Base-by-base conservation (phyloP, 2,888 invertebrate species). In the Hoplodrina ambigua region DNA sequence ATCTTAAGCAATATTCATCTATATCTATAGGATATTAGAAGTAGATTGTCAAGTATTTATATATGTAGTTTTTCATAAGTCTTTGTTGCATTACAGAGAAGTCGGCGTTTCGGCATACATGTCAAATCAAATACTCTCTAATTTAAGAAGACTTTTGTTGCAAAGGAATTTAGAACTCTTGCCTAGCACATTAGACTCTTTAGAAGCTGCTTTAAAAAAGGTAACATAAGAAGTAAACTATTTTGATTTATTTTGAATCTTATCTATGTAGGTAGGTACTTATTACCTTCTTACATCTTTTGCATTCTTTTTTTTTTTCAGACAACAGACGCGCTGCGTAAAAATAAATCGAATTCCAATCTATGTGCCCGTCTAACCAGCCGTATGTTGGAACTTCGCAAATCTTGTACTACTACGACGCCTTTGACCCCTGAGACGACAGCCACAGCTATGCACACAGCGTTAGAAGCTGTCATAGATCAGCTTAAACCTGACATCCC, bases 111-210 rank as follows among this genome's bases (percentile, higher is more conserved):
- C 95, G 4, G 86, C 90, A 0, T 90, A 91, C 54, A 87, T 90
- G 86, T 92, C 96, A 0, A 92, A 88, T 81, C 94, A 94, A 85
- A 88, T 94, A 72, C 86, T 96, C 2, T 90, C 93, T 2, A 96
- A 95, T 77, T 76, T 96, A 59, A 89, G 93, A 81, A 96, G 97
- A 63, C 92, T 98, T 20, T 97, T 98, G 84, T 94, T 97, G 67
- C 98, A 98, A 92, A 96, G 97, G 63, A 98, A 98, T 84, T 93
- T 97, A 17, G 97, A 98, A 63, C 96, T 97, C 52, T 90, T 98
- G 46, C 97, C 97, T 72, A 96, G 96, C 19, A 97, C 97, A 1
- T 97, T 98, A 74, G 98, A 98, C 75, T 97, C 97, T 71, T 94
- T 99, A 44, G 98, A 98, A 86, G 85, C 93, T 54, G 95, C 97